phyloP scores from a whole-genome alignment of 2,113 vertebrate genomes.

The Nibea albiflora region DNA sequence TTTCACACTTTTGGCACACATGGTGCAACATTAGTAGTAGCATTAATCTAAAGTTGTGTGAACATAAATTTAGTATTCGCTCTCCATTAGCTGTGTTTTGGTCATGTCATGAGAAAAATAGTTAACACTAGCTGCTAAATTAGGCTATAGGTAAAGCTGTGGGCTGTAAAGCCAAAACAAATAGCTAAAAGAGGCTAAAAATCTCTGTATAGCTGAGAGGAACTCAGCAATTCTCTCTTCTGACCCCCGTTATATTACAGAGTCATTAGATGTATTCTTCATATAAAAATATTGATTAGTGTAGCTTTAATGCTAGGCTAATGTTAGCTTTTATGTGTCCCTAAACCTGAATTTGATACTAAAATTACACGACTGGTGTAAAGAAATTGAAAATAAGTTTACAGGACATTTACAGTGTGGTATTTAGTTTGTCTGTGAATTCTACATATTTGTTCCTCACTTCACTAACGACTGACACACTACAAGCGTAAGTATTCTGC shows the following conservation, averaged over 20 bases:
- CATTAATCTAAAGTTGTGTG: background rate
- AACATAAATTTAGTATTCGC: background rate
- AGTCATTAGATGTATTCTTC: background rate
- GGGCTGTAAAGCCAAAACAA: background rate
- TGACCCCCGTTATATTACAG: background rate
- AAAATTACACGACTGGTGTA: background rate
- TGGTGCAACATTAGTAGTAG: background rate
- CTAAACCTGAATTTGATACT: background rate
- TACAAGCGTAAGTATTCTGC: background rate
- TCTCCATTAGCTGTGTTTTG: background rate
- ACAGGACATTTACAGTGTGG: background rate
- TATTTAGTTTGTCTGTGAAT: background rate
- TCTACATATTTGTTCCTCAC: background rate
- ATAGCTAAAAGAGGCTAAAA: background rate
- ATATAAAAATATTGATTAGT: background rate
- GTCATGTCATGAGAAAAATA: background rate
- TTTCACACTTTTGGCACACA: background rate
- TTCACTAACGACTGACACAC: background rate
- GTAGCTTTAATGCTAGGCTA: background rate
- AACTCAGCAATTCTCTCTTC: background rate
- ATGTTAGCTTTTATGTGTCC: background rate
- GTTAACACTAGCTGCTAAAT: background rate
- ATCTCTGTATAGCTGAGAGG: background rate
- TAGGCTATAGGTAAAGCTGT: background rate
- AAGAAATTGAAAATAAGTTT: background rate